These are phyloP conservation scores for Megaceryle torquata DNA, from an alignment of 2,113 vertebrate species.

Conservation along the genomic window DNA sequence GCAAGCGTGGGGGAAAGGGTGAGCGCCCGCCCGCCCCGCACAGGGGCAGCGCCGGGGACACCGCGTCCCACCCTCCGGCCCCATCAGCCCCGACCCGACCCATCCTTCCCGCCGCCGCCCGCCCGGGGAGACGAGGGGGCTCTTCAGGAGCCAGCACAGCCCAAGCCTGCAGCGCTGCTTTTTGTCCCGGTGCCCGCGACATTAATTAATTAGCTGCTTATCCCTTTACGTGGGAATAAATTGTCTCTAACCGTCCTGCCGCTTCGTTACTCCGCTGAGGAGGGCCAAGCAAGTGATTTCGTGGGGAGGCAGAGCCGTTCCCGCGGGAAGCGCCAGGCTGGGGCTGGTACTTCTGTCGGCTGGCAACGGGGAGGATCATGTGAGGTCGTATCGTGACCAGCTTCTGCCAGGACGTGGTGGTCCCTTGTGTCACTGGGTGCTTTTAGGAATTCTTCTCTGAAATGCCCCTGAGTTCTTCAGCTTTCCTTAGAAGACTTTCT, in stretches of 20 bases:
- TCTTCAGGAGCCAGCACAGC: background rate
- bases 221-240: background rate
- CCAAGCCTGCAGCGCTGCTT: background rate
- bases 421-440: background rate
- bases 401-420: background rate
- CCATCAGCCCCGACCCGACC: too few species aligned
- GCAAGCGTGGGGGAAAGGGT: background rate
- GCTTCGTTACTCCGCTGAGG: background rate
- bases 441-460: background rate
- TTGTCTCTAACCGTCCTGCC: background rate
- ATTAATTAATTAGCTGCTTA: conserved; percentile 2
- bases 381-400: background rate
- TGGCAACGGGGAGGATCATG: background rate
- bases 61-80: background rate
- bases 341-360: background rate
- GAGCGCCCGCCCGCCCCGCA: too few species aligned
- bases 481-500: background rate
- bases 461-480: background rate
- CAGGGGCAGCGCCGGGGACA: too few species aligned
- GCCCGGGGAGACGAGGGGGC: background rate
- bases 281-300: background rate
- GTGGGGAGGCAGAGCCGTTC: background rate
- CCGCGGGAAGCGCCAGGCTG: background rate
- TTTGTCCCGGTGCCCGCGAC: background rate
- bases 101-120: too few species aligned